These are phyloP conservation scores for Chascanopsetta lugubris DNA, from an alignment of 2,113 vertebrate genomes.

Conservation along the genomic window DNA sequence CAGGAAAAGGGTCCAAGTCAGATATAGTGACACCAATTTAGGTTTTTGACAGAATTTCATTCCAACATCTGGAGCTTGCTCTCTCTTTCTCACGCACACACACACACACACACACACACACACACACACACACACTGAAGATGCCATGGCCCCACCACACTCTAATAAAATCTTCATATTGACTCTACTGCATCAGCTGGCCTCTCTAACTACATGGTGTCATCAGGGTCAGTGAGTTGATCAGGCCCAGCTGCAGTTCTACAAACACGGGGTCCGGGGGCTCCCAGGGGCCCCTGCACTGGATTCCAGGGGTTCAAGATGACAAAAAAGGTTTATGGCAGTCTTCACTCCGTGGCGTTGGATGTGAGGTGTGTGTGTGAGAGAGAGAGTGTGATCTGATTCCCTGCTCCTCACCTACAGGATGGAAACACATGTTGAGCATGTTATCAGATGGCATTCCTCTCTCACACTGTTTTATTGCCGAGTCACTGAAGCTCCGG, in stretches of 20 bases:
- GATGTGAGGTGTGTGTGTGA: background rate
- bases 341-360: constrained; percentile 4
- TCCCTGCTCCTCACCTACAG: background rate
- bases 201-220: constrained; percentile 1
- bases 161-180: background rate
- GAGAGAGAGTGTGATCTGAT: background rate
- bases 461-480: background rate
- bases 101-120: constrained; percentile 42
- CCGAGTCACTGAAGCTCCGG: background rate
- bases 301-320: constrained; percentile 7
- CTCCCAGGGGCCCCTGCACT: constrained; percentile 50
- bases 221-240: constrained; percentile 32
- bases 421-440: background rate
- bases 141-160: constrained; percentile 15
- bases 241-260: constrained; percentile 29
- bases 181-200: constrained; percentile 10
- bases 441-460: background rate
- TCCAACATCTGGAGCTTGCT: constrained; percentile 69
- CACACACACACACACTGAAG: constrained; percentile 20
- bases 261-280: constrained; percentile 45
- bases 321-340: background rate
- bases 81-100: constrained; percentile 33
- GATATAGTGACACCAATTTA: too few species aligned
- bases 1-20: too few species aligned
- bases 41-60: too few species aligned